phyloP scores from a whole-genome alignment of 2,797 vertebrate species.

The Scyliorhinus canicula region DNA sequence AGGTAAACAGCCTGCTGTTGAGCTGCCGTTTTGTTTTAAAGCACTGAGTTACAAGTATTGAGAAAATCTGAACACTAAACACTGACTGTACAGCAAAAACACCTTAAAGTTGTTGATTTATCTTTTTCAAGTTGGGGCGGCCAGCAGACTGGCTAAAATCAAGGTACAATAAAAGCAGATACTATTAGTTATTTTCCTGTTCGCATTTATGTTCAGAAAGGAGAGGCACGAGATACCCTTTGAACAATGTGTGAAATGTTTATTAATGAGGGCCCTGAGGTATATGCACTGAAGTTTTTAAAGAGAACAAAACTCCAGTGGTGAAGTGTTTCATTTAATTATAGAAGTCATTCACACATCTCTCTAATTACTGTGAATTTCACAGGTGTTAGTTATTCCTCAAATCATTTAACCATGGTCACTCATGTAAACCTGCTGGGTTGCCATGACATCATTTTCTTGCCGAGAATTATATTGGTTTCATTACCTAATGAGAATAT shows the following conservation, averaged over 20 bases:
- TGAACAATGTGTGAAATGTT: neutral
- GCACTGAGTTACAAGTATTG: neutral
- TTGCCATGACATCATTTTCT: conserved; percentile 27
- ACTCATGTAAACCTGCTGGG: conserved; percentile 8
- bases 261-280: neutral
- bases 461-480: conserved; percentile 13
- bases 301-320: neutral
- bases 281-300: neutral
- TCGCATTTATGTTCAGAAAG: neutral
- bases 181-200: neutral
- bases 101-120: neutral
- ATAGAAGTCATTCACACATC: neutral
- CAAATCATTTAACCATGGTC: neutral
- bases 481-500: conserved; percentile 10
- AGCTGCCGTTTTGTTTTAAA: neutral
- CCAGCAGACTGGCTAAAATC: neutral
- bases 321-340: conserved; percentile 30
- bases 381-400: conserved; percentile 22
- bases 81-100: neutral
- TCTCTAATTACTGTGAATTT: neutral
- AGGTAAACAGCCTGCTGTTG: neutral
- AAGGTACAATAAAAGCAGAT: neutral
- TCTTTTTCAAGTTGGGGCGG: neutral
- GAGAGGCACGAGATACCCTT: neutral
- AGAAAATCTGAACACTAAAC: neutral